Evolutionary conservation across 2,888 invertebrate genomes (phyloP), one percentile per base, ranked within the genome.

Genomic region (Drosophila parthenogenetica): DNA sequence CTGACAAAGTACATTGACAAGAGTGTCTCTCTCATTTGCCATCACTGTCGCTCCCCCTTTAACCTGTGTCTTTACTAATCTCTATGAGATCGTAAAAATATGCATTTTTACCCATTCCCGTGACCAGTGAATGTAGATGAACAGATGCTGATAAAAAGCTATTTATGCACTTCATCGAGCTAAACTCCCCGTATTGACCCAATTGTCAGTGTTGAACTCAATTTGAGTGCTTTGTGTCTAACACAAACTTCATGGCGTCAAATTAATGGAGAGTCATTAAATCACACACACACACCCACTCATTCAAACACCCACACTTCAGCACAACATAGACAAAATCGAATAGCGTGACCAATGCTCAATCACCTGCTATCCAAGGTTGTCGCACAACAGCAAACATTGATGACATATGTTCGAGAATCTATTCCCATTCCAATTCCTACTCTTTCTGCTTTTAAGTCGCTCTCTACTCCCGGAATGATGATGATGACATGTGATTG

Each of bases 221-320:
- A 59, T 54, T 61, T 42, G 49, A 39, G 61, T 2, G 43, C 54
- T 22, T 46, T 42, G 49, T 49, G 48, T 32, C n/a, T n/a, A 22
- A 25, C 39, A 17, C 37, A 40, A 61, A 51, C 39, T 63, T 68
- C 32, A 29, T 48, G 43, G 71, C 59, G 55, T 63, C 46, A 71
- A 72, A 77, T 81, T 78, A 76, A 82, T 87, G 81, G 64, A 51
- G 62, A 61, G 61, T 57, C 69, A 76, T 84, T 81, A 84, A 78
- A 71, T 78, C 70, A 54, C 57, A 69, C 55, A 72, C 46, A 61
- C 43, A 43, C 67, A 13, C 35, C 35, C 49, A 25, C 48, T n/a
- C 14, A 49, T 65, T 29, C 5, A 53, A 50, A 57, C 50, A 65
- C 48, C 40, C 17, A 25, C 50, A 19, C 16, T 43, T 29, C 5